Base-by-base conservation (phyloP, 2,113 vertebrate genomes). In the Acrocephalus kingi region DNA sequence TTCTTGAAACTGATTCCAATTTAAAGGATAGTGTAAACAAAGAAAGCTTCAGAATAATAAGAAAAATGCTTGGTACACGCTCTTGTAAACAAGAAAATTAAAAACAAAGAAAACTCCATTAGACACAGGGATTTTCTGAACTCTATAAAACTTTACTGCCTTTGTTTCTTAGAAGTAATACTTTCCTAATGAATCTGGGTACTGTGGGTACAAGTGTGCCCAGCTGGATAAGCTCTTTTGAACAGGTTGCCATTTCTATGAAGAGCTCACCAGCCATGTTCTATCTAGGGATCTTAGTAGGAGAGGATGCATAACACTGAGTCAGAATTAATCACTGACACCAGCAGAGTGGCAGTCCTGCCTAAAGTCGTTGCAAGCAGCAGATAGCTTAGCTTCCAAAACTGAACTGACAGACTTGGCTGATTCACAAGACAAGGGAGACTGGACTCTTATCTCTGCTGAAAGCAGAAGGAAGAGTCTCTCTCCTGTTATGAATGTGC, bases 51-150 rank as follows among this genome's bases (percentile, higher is more conserved):
- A 63, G 28, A 93, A 75, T 39, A 69, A 58, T 8, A 85, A 25
- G 20, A 45, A 86, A 84, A 41, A 23, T 41, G 0, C 4, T 39
- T 56, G 1, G 0, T 37, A 25, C 5, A 1, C 9, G 33, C 79
- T 51, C 19, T 31, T 71, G 4, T 35, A 66, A n/a, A 7, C 7
- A 81, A 84, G 35, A 63, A 55, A 37, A 71, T 28, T 19, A n/a
- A 64, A 91, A 58, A 5, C 6, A 73, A 94, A 74, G 10, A 20
- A 66, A 87, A 21, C 2, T 43, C 7, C 33, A 55, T 45, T 21
- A 56, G 5, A 66, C 55, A 13, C 3, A 35, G 15, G 18, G 4
- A 49, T 73, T 75, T 82, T 15, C 24, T 79, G 39, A 84, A 83
- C 4, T 48, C 7, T 45, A 0, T 27, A 51, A 62, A 76, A 33